Conservation (phyloP, 2,797 vertebrate species). For the Trematomus bernacchii region DNA sequence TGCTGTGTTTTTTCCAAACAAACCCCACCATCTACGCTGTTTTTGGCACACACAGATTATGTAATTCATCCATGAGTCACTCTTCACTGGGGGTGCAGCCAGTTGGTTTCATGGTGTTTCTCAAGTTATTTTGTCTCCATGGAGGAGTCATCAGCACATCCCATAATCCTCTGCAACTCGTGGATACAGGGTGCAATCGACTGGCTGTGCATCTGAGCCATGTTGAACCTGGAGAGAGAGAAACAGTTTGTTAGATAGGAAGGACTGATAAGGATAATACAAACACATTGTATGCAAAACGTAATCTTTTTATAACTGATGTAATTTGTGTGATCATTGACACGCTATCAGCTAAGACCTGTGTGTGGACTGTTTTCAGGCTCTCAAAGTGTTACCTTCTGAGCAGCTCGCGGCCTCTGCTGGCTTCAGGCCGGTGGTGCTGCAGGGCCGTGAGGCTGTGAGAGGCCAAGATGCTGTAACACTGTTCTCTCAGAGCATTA, state of each 20-base stretch:
- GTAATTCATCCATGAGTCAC: not conserved
- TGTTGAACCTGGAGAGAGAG: constrained; percentile 71
- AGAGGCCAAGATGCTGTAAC: constrained; percentile 73
- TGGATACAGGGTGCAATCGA: constrained; percentile 75
- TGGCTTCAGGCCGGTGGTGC: constrained; percentile 60
- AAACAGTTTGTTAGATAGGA: not conserved
- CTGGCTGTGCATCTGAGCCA: constrained; percentile 74
- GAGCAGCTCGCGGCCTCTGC: constrained; percentile 73
- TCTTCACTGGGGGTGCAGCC: not conserved
- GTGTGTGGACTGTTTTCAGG: not conserved
- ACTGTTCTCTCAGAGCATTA: constrained; percentile 78
- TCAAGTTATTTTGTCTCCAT: constrained; percentile 55
- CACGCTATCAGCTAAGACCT: not conserved
- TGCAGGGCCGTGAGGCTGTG: constrained; percentile 75
- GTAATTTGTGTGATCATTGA: not conserved
- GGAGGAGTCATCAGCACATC: constrained; percentile 38
- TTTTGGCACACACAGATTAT: constrained; percentile 39
- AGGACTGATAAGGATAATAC: not conserved
- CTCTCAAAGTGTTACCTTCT: constrained; percentile 68
- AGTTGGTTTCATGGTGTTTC: not conserved
- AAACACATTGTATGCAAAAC: not conserved
- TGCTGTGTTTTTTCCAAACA: constrained; percentile 33
- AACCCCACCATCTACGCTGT: constrained; percentile 12
- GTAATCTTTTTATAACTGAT: not conserved
- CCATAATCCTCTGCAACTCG: constrained; percentile 78